Percentiles rank a stretch among this genome's conserved stretches.
Conservation (phyloP, 2,797 vertebrate genomes). For the Sandelia bainsii region DNA sequence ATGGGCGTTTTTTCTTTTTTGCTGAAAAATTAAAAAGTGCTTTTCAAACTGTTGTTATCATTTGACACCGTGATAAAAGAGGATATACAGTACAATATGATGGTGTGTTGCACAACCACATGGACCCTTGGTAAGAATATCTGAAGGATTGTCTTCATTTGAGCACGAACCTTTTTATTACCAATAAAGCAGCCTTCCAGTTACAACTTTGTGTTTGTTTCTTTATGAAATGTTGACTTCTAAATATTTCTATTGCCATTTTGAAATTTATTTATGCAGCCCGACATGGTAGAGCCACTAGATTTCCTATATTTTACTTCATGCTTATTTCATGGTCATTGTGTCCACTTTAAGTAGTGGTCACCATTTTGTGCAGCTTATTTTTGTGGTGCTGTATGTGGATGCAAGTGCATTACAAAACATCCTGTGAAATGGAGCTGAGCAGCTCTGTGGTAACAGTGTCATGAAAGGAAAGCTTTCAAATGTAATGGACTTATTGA, state of each 20-base stretch:
- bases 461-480: conserved; percentile 68
- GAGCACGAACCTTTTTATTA: conserved; percentile 91
- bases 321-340: conserved; percentile 11
- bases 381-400: conserved; percentile 46
- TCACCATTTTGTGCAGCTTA: conserved; percentile 60
- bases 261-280: background rate
- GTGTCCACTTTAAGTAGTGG: conserved; percentile 34
- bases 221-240: conserved; percentile 25
- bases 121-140: conserved; percentile 88
- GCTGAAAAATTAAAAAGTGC: conserved; percentile 86
- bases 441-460: conserved; percentile 54
- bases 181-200: conserved; percentile 92
- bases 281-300: background rate
- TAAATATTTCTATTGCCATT: background rate
- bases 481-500: conserved; percentile 78
- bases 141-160: conserved; percentile 91
- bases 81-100: conserved; percentile 84
- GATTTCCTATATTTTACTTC: background rate
- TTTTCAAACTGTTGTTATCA: conserved; percentile 88
- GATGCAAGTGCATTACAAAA: conserved; percentile 48
- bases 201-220: conserved; percentile 73
- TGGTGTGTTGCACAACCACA: conserved; percentile 89
- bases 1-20: conserved; percentile 76
- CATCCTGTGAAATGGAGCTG: conserved; percentile 68
- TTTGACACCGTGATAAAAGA: conserved; percentile 87